phyloP scores from a whole-genome alignment of 53 echinoderm and acorn worm genomes.

The Arbacia lixula region DNA sequence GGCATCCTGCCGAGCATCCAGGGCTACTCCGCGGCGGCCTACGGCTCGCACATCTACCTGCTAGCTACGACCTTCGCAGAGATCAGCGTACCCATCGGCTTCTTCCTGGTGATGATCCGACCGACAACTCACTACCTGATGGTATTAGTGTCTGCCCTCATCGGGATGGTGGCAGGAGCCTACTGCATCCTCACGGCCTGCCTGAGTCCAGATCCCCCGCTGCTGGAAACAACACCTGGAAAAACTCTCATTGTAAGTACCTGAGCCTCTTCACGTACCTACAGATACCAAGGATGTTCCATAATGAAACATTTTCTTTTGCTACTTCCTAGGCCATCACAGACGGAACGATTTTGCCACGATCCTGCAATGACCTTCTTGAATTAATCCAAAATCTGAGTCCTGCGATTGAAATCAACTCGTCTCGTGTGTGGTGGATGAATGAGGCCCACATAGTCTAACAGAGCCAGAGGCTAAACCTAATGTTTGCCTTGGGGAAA shows the following conservation, averaged over 20 bases:
- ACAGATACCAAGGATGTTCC: no score
- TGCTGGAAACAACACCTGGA: constrained; percentile 73
- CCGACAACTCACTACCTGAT: constrained; percentile 65
- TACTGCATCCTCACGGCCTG: constrained; percentile 84
- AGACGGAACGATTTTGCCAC: no score
- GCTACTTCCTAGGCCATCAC: no score
- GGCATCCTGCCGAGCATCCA: constrained; percentile 88
- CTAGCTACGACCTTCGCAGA: constrained; percentile 82
- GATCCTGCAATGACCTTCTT: no score
- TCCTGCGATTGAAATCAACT: no score
- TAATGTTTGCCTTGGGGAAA: no score
- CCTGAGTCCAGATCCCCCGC: constrained; percentile 80
- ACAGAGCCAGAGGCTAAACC: no score
- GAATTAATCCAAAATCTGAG: no score
- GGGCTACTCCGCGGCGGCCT: constrained; percentile 87
- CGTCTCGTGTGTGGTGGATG: no score
- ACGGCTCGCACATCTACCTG: constrained; percentile 82
- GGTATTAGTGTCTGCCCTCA: constrained; percentile 49
- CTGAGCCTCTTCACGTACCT: no score
- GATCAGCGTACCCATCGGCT: constrained; percentile 82
- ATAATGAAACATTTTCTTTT: no score
- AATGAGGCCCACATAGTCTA: no score
- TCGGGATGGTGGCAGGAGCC: constrained; percentile 60
- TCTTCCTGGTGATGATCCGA: constrained; percentile 70
- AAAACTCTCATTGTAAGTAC: constrained; percentile 79